A percentile compares a stretch with the other conserved stretches of the same genome.
These are phyloP conservation scores for Sphaerodactylus townsendi DNA, from an alignment of 2,113 vertebrate species.

Conservation along the genomic window DNA sequence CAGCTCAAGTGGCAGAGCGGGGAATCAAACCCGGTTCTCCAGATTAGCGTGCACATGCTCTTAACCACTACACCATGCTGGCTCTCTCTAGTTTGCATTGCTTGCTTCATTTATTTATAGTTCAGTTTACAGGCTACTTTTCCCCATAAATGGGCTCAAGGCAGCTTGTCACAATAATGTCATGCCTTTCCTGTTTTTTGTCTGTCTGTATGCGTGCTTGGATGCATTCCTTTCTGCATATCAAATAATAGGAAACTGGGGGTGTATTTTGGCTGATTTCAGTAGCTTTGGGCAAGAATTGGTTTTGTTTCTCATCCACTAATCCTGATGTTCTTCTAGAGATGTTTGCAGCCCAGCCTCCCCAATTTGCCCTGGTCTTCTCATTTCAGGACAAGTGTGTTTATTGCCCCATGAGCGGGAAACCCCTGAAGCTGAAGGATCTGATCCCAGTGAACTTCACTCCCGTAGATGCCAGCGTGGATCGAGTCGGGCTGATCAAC, in stretches of 20 bases:
- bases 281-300: neutral
- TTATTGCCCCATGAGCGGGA: conserved; percentile 88
- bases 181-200: neutral
- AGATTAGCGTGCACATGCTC: too few relatives aligned
- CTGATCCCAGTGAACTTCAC: conserved; percentile 82
- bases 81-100: too few relatives aligned
- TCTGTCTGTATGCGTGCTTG: neutral
- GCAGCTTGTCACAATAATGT: too few relatives aligned
- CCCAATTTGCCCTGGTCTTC: neutral
- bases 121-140: too few relatives aligned
- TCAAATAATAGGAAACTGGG: neutral
- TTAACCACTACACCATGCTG: too few relatives aligned
- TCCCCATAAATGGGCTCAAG: too few relatives aligned
- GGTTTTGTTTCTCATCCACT: neutral
- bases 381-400: conserved; percentile 79
- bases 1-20: too few relatives aligned
- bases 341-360: neutral
- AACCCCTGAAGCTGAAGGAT: conserved; percentile 85
- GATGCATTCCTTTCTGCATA: neutral
- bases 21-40: too few relatives aligned
- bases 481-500: conserved; percentile 84
- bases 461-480: conserved; percentile 78
- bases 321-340: neutral
- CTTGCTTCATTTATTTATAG: too few relatives aligned
- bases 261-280: neutral